Base-by-base conservation (phyloP, 2,797 vertebrate species). In the Ambastaia sidthimunki region DNA sequence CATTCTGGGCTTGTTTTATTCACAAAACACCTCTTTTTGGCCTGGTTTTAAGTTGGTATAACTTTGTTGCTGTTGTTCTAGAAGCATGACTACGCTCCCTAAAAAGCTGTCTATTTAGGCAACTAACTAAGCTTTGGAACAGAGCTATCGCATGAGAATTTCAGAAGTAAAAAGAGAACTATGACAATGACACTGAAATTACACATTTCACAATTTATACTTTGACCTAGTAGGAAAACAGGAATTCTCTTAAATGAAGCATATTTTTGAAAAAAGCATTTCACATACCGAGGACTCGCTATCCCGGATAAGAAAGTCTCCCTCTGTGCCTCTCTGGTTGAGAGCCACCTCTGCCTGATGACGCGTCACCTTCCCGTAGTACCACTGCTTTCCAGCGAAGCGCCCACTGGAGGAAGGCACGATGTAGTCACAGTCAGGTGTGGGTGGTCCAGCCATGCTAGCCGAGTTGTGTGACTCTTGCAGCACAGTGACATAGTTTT, bases 311-410 rank as follows among this genome's bases (percentile, higher is more conserved):
- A 97, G 95, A 87, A 97, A 97, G 91, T 97, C 96, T 74, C 96
- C 96, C 90, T 97, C 96, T 0, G 87, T 82, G 52, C 96, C 96
- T 69, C 96, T 92, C 92, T 96, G 95, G 90, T 97, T 97, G 81
- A 97, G 94, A 4, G 96, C 96, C 86, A 96, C 94, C 91, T 97
- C 96, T 2, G 96, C 96, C 87, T 97, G 96, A 87, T 97, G 96
- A 52, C 96, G 93, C 0, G 96, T 97, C 86, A 97, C 95, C 87
- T 95, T 96, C 7, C 96, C 96, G 13, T 97, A 97, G 95, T 97
- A 97, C 96, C 96, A 97, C 83, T 94, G 94, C 87, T 94, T 95
- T 73, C 96, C 96, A 0, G 96, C 96, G 67, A 97, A 97, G 78
- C 94, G 95, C 52, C 96, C 96, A 16, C 88, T 93, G 78, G 86